Evolutionary conservation across 2,113 vertebrate species (phyloP), one percentile per base, ranked within the genome.

Genomic region (Ariopsis seemanni): DNA sequence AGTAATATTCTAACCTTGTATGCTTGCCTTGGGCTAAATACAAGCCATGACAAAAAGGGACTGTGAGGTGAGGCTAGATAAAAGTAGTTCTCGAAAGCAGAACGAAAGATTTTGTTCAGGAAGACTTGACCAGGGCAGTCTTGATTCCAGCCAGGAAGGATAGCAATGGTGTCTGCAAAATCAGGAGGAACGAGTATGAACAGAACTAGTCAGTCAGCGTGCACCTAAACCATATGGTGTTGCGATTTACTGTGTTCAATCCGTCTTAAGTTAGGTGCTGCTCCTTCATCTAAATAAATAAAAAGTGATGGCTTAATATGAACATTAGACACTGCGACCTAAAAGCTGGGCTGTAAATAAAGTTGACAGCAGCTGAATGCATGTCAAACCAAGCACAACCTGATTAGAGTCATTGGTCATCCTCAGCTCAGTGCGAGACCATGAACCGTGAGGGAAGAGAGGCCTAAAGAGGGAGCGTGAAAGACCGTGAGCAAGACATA

Each of bases 381-480:
- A 7, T 25, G 58, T 30, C 5, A 84, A 30, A 34, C 15, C 6
- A 14, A 57, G 65, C 25, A 53, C 62, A 27, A n/a, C 17, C 2
- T 25, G 85, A 71, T 2, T 12, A 11, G 63, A 88, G 65, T 22
- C 57, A 82, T 82, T 81, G 20, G 79, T 62, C 79, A 84, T 88
- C 88, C 80, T 84, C 83, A 89, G 52, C 72, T 79, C 88, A 88
- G 85, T 60, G 57, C 79, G 74, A 71, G 88, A 78, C 58, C 30
- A 62, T 67, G 72, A 84, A 55, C 25, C 14, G 17, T 74, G 53
- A 34, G 17, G 5, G 30, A 55, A 22, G 18, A 52, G 25, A 57
- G 8, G 25, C n/a, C 4, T 2, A 57, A 22, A 14, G 55, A 20
- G 27, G 12, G 42, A 2, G 57, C 7, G 27, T 22, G 50, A 75